Conservation (phyloP, 2,888 invertebrate genomes). For the Tipula vernalis region DNA sequence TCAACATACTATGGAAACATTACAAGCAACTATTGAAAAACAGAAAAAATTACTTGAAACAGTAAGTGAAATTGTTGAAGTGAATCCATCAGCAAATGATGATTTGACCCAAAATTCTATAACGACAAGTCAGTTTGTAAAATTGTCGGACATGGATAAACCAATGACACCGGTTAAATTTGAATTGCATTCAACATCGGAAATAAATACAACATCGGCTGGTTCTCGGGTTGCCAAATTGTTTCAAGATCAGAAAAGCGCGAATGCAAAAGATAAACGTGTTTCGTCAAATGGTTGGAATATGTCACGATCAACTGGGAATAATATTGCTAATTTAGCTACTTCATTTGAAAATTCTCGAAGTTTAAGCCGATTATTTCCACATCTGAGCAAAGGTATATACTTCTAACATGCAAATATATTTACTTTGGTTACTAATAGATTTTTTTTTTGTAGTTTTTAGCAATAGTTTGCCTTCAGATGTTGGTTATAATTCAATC, state of each 20-base stretch:
- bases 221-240: constrained; percentile 31
- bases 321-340: constrained; percentile 37
- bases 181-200: constrained; percentile 34
- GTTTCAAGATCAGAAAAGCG: constrained; percentile 24
- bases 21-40: constrained; percentile 31
- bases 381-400: constrained; percentile 39
- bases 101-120: constrained; percentile 17
- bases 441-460: constrained; percentile 22
- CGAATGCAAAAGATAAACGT: constrained; percentile 48
- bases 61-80: constrained; percentile 28
- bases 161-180: constrained; percentile 37
- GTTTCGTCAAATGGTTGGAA: constrained; percentile 23
- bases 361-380: constrained; percentile 48
- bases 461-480: constrained; percentile 33
- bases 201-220: constrained; percentile 31
- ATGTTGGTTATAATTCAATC: constrained; percentile 25
- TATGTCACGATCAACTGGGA: constrained; percentile 49
- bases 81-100: background rate
- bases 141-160: constrained; percentile 68
- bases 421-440: background rate
- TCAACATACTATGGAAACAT: constrained; percentile 29
- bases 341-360: constrained; percentile 44
- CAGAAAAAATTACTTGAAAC: constrained; percentile 34
- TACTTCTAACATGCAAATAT: background rate
- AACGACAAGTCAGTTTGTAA: constrained; percentile 46